Evolutionary conservation across 1,140 invertebrate genomes (phyloP), one percentile per base, ranked within the genome.

Genomic region (Lordiphosa collinella): DNA sequence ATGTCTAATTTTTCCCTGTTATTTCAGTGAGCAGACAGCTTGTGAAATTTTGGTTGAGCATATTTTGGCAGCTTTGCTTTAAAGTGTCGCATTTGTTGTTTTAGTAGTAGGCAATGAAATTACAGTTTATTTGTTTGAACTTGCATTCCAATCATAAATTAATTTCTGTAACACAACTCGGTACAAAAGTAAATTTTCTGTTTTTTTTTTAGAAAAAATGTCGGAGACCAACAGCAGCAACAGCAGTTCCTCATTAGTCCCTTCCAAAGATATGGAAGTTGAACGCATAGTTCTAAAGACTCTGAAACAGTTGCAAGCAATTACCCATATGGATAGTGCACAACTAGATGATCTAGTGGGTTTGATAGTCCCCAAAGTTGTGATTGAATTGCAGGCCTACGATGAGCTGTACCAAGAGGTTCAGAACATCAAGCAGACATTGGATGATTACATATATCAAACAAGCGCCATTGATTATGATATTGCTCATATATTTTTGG

Each of bases 331-430:
- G 1, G 54, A 57, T 31, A n/a, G n/a, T n/a, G n/a, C n/a, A n/a
- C n/a, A n/a, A n/a, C 9, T 49, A 1, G 18, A 57, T 7, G 12
- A 10, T 1, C 2, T 73, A 2, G 10, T 57, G n/a, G 11, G 31
- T 7, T 5, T 72, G 11, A 34, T 72, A 4, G 41, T 72, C 43
- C 51, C 74, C 1, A 78, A 52, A 9, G 40, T 79, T 4, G n/a
- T 46, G 0, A 5, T 9, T 6, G 43, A 79, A 7, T 3, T 44
- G 41, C 4, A 29, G 0, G 7, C 5, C 3, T 44, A 31, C n/a
- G 7, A 44, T 13, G 7, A 1, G 10, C 0, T 44, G 2, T 10
- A 31, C 13, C 11, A 12, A 9, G 9, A 44, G 3, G 11, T 29
- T 1, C 11, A 9, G 0, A 3, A 31, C 4, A 18, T 35, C 0